Percentiles rank a stretch among this genome's conserved stretches.
phyloP scores from a whole-genome alignment of 1,140 invertebrate species.

The Micrasema longulum region DNA sequence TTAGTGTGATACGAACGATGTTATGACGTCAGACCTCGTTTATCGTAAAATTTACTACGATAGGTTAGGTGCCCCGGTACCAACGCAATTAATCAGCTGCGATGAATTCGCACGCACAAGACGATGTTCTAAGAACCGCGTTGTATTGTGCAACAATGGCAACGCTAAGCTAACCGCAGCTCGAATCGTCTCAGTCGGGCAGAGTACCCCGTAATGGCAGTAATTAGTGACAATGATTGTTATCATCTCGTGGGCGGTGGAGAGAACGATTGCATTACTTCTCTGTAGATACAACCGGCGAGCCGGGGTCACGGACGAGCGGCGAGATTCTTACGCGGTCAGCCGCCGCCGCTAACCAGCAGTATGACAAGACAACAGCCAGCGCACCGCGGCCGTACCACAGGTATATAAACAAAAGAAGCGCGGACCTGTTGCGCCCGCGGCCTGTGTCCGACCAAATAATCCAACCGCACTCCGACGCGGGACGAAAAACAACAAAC shows the following conservation, averaged over 20 bases:
- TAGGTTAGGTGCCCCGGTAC: no score
- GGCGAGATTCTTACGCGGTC: constrained; percentile 42
- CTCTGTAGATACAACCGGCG: neutral
- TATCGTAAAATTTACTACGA: no score
- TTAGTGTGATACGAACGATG: no score
- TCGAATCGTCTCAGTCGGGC: no score
- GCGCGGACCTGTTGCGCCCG: constrained; percentile 28
- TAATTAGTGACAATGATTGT: neutral
- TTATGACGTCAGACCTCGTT: no score
- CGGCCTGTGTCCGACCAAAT: constrained; percentile 22
- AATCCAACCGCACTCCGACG: constrained; percentile 55
- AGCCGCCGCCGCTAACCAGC: constrained; percentile 7
- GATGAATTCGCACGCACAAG: no score
- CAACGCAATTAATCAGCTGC: no score
- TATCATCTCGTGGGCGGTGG: no score
- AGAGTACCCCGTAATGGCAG: neutral
- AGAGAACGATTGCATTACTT: no score
- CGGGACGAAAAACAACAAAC: neutral
- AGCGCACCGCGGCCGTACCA: neutral
- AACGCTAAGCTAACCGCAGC: neutral
- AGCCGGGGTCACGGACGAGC: constrained; percentile 39
- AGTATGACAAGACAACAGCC: constrained; percentile 8
- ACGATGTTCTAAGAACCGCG: no score
- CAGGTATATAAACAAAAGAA: constrained; percentile 31
- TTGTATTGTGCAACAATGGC: neutral